Base-by-base conservation (phyloP, 37 sponge, comb jelly and placozoan species). In the Amphimedon queenslandica region DNA sequence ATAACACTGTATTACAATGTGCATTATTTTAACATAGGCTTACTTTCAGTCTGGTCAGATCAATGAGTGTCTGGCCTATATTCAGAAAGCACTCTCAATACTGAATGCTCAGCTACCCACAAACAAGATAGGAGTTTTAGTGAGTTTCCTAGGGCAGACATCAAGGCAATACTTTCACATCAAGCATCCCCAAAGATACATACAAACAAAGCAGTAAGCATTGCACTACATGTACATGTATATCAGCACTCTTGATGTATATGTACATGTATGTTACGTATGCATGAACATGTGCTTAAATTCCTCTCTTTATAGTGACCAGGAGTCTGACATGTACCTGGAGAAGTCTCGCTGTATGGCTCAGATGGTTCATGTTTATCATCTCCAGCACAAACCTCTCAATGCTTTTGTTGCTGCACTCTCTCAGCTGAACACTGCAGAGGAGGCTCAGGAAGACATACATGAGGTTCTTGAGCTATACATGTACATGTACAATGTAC, bases 311-410 rank as follows among this genome's bases (percentile, higher is more conserved):
- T 38, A 4, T 27, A 64, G 76, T 35, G 80, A 75, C 4, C 27
- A 10, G 3, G 61, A 31, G 40, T 77, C 70, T 3, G 40, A 87
- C 57, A 72, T 38, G 1, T 71, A 74, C 31, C 55, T 81, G 38
- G 86, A 90, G 24, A 76, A 73, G 34, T 81, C 91, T 16, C 73
- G 81, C 35, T 85, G 86, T 41, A 58, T 90, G 70, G 73, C 78
- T 23, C 86, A 84, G 37, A 27, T 90, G 6, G 71, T 64, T 23
- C 91, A 85, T 53, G 86, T 76, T 29, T 84, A 90, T 63, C 85
- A 85, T 60, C 69, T 90, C n/a, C 74, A 84, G 66, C 73, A 80
- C 33, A 66, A 71, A 55, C 79, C 84, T 37, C 6, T 80, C 63
- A 43, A 53, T 25, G 84, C 82, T 6, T 64, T 90, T 25, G 80